These are phyloP conservation scores for Laupala kohalensis DNA, from an alignment of 1,140 invertebrate species.

Conservation along the genomic window DNA sequence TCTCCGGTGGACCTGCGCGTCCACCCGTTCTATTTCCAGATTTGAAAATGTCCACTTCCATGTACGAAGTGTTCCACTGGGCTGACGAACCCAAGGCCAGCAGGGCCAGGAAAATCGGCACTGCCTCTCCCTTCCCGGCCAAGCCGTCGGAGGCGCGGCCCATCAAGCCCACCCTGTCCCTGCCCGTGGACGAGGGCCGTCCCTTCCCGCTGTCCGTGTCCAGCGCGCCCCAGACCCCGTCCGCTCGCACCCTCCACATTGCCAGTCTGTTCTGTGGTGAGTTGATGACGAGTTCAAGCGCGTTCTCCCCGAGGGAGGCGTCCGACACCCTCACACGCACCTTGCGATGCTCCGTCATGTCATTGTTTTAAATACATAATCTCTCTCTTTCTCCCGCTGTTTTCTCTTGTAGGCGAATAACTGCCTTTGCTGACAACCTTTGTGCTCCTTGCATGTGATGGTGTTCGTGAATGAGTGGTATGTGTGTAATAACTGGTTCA, in stretches of 20 bases:
- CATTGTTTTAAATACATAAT: not conserved
- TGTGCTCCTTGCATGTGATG: not conserved
- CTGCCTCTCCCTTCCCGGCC: not conserved
- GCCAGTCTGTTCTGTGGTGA: slow-evolving; percentile 7
- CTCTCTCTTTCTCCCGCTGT: not conserved
- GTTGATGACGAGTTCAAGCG: not conserved
- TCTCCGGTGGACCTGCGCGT: not conserved
- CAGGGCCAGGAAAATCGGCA: not conserved
- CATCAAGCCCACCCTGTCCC: not conserved
- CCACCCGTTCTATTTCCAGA: slow-evolving; percentile 34
- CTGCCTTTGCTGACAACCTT: not conserved
- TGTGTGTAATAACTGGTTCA: too few species aligned
- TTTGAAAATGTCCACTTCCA: slow-evolving; percentile 54
- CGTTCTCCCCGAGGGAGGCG: not conserved
- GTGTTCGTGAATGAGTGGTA: not conserved
- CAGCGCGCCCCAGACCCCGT: slow-evolving; percentile 10
- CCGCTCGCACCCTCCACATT: slow-evolving; percentile 4
- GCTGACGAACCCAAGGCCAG: slow-evolving; percentile 16
- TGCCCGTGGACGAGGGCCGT: not conserved
- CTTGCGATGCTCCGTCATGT: not conserved
- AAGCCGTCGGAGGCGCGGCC: not conserved
- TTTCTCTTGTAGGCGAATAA: not conserved
- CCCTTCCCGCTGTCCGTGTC: not conserved
- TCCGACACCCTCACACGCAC: not conserved
- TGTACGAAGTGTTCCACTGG: slow-evolving; percentile 66